phyloP scores from a whole-genome alignment of 2,888 invertebrate genomes.

The Drosophila setosimentum region DNA sequence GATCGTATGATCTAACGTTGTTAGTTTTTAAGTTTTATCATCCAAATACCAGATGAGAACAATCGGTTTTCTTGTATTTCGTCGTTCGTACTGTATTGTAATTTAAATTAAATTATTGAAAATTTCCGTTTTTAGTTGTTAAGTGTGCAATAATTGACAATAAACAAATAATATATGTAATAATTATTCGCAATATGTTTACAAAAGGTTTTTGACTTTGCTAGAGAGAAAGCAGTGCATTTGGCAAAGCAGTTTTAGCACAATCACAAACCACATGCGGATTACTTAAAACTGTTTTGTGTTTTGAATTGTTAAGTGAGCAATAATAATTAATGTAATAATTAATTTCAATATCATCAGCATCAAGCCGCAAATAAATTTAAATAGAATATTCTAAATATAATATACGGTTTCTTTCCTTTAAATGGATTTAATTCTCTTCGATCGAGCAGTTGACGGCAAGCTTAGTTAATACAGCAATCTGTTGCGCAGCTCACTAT shows the following conservation, averaged over 20 bases:
- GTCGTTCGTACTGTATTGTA: constrained; percentile 60
- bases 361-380: background rate
- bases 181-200: background rate
- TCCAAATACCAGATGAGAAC: constrained; percentile 17
- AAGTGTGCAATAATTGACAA: constrained; percentile 65
- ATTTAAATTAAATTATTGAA: constrained; percentile 57
- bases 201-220: constrained; percentile 1
- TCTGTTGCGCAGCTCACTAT: background rate
- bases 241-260: background rate
- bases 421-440: background rate
- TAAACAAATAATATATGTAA: constrained; percentile 29
- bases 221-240: constrained; percentile 7
- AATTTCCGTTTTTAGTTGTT: constrained; percentile 65
- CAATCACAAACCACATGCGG: background rate
- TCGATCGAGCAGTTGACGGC: background rate
- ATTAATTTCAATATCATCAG: background rate
- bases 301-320: background rate
- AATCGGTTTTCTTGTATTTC: constrained; percentile 25
- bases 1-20: constrained; percentile 40
- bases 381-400: background rate
- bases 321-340: background rate
- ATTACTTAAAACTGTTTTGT: background rate
- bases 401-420: background rate
- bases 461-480: constrained; percentile 1
- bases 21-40: constrained; percentile 47